Percentiles rank a stretch among this genome's conserved stretches.
Evolutionary conservation across 2,888 invertebrate species (phyloP).

Genomic region (Philhelius pedissequus): DNA sequence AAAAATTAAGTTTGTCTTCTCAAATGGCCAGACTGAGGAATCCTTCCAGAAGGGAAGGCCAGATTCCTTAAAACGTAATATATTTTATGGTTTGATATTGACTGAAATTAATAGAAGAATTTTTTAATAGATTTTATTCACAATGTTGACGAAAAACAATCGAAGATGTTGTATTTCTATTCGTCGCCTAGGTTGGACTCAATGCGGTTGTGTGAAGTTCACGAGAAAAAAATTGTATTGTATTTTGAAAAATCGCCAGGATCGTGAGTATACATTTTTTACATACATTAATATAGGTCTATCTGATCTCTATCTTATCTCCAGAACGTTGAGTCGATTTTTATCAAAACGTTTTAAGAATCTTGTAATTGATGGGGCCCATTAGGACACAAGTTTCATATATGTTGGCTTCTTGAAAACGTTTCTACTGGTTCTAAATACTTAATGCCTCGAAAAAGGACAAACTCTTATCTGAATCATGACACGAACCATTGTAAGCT

Average conservation of each 20-base stretch:
- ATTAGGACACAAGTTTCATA: too few species aligned
- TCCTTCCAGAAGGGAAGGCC: constrained; percentile 83
- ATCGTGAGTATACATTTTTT: constrained; percentile 66
- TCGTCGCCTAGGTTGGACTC: constrained; percentile 84
- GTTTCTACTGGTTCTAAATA: too few species aligned
- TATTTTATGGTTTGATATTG: neutral
- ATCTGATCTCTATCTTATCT: too few species aligned
- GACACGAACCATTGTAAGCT: too few species aligned
- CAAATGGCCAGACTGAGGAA: constrained; percentile 81
- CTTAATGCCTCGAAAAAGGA: too few species aligned
- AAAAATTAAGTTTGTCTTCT: constrained; percentile 80
- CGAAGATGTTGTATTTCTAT: constrained; percentile 77
- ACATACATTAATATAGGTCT: neutral
- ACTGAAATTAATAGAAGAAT: neutral
- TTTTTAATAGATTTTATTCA: constrained; percentile 72
- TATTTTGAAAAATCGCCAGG: constrained; percentile 76
- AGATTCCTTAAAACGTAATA: constrained; percentile 84
- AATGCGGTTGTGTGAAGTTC: constrained; percentile 82
- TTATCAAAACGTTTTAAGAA: too few species aligned
- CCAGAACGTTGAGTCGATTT: too few species aligned
- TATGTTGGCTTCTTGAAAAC: too few species aligned
- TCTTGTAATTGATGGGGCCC: too few species aligned
- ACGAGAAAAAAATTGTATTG: constrained; percentile 80
- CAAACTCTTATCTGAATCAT: too few species aligned
- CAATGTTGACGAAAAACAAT: constrained; percentile 69